phyloP scores from a whole-genome alignment of 1,140 invertebrate genomes.

The Cyclargus thomasi region DNA sequence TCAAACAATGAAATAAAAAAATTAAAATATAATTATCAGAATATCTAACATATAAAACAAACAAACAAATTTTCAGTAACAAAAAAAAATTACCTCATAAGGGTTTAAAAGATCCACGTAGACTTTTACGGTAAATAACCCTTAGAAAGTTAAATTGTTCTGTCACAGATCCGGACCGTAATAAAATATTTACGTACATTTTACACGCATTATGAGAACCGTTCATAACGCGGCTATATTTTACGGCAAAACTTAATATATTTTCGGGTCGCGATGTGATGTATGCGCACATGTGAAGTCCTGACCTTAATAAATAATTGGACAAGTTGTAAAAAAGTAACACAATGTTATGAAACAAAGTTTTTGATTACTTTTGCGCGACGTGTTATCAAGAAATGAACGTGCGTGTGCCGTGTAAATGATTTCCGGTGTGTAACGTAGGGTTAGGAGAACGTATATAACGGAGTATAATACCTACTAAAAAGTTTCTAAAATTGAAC shows the following conservation, averaged over 20 bases:
- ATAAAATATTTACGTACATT: constrained; percentile 12
- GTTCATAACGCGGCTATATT: not conserved
- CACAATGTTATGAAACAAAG: not conserved
- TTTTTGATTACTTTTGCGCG: not conserved
- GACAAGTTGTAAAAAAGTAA: not conserved
- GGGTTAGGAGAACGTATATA: no score
- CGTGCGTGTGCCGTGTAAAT: not conserved
- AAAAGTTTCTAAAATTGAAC: no score
- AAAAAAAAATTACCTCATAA: no score
- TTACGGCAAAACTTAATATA: constrained; percentile 7
- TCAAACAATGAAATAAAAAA: no score
- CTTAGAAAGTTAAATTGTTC: not conserved
- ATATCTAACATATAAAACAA: no score
- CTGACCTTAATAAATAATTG: not conserved
- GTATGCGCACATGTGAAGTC: not conserved
- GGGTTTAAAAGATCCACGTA: no score
- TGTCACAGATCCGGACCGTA: not conserved
- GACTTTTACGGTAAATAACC: no score
- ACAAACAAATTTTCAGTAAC: no score
- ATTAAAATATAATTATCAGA: no score
- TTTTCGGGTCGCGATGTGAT: not conserved
- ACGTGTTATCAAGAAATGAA: not conserved
- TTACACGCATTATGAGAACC: not conserved
- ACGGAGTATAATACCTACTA: no score
- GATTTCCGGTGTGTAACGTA: not conserved